phyloP scores from a whole-genome alignment of 2,888 invertebrate species.

The Rhagium mordax region DNA sequence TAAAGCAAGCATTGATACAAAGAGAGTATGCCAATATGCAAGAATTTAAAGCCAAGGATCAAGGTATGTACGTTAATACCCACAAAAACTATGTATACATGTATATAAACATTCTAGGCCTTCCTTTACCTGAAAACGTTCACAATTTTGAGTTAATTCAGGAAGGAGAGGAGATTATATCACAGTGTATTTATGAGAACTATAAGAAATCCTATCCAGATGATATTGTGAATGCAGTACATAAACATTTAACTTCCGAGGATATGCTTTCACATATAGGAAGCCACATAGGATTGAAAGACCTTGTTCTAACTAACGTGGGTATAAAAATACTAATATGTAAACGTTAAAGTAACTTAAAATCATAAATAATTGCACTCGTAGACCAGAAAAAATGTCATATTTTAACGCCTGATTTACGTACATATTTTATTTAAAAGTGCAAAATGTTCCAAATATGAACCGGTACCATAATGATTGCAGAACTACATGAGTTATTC shows the following conservation, averaged over 20 bases:
- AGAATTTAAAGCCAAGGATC: constrained; percentile 74
- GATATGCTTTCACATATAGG: constrained; percentile 82
- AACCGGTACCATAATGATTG: too few species aligned
- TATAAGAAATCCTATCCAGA: constrained; percentile 82
- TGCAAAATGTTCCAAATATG: too few species aligned
- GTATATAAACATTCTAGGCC: constrained; percentile 13
- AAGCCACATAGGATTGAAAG: constrained; percentile 84
- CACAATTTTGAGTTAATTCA: constrained; percentile 81
- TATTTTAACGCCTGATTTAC: too few species aligned
- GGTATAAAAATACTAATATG: constrained; percentile 65
- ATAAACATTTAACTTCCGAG: constrained; percentile 77
- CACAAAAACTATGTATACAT: too few species aligned
- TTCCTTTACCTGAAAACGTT: constrained; percentile 25
- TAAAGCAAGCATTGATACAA: constrained; percentile 86
- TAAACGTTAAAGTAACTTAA: too few species aligned
- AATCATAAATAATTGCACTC: too few species aligned
- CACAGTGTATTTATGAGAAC: constrained; percentile 76
- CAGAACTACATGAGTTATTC: too few species aligned
- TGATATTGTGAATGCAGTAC: constrained; percentile 81
- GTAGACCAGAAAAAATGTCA: too few species aligned
- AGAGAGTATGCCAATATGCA: constrained; percentile 84
- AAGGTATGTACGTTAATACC: constrained; percentile 52
- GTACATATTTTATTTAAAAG: too few species aligned
- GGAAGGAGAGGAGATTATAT: constrained; percentile 80
- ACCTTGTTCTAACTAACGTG: constrained; percentile 85